phyloP scores from a whole-genome alignment of 2,888 invertebrate species.

The Stenurella melanura region DNA sequence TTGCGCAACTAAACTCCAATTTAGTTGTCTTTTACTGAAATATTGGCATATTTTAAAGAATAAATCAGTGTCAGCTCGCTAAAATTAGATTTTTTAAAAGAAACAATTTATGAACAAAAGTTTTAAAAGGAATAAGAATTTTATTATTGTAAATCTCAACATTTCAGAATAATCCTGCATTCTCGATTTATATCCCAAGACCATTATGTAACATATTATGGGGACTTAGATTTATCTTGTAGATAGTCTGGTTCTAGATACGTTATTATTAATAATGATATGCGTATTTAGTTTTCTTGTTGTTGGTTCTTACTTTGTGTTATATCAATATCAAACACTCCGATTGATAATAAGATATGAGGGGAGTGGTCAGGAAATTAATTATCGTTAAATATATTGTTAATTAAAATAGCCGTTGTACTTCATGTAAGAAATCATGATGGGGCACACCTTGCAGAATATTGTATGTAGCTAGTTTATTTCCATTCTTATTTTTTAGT shows the following conservation, averaged over 20 bases:
- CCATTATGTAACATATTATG: not conserved
- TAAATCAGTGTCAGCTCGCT: slow-evolving; percentile 25
- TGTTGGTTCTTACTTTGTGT: not conserved
- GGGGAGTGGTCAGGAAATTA: slow-evolving; percentile 26
- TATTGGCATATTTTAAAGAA: not conserved
- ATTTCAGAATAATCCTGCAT: not conserved
- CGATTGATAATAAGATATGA: slow-evolving; percentile 18
- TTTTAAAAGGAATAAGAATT: slow-evolving; percentile 12
- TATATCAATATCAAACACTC: not conserved
- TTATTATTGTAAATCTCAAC: not conserved
- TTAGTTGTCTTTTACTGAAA: slow-evolving; percentile 24
- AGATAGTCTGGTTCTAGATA: slow-evolving; percentile 5
- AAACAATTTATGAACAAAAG: slow-evolving; percentile 9
- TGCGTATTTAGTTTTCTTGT: slow-evolving; percentile 8
- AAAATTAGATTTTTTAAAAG: not conserved
- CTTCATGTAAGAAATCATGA: not conserved
- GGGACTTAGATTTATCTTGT: not conserved
- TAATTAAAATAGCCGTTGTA: slow-evolving; percentile 18
- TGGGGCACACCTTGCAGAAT: not conserved
- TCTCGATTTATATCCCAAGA: slow-evolving; percentile 1
- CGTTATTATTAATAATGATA: slow-evolving; percentile 33
- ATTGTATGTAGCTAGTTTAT: not conserved
- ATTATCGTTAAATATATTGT: slow-evolving; percentile 24
- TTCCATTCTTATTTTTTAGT: not conserved
- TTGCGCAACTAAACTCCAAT: slow-evolving; percentile 2